Conservation (phyloP, 2,888 invertebrate genomes). For the Drosophila lacicola region DNA sequence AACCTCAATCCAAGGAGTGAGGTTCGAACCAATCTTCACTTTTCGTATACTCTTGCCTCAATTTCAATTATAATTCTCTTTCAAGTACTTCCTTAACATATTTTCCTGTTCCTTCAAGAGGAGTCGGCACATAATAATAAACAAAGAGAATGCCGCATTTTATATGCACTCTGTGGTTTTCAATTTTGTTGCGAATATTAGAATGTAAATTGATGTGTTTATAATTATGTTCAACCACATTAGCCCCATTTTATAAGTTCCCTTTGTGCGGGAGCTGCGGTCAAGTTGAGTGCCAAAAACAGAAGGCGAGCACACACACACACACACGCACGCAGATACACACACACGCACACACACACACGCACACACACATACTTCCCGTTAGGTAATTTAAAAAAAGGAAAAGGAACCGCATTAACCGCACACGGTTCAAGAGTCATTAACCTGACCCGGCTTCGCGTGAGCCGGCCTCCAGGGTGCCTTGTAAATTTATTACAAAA, state of each 20-base stretch:
- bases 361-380: constrained; percentile 9
- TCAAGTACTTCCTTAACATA: too few species aligned
- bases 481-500: neutral
- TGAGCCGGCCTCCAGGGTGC: neutral
- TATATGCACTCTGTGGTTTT: neutral
- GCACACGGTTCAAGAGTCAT: constrained; percentile 15
- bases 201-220: neutral
- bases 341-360: neutral
- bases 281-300: neutral
- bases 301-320: constrained; percentile 16
- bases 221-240: constrained; percentile 6
- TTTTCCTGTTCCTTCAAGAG: too few species aligned
- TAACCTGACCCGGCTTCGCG: neutral
- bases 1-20: too few species aligned
- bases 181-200: constrained; percentile 2
- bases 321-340: too few species aligned
- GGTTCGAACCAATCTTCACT: too few species aligned
- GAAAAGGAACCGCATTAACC: constrained; percentile 14
- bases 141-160: too few species aligned
- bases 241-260: neutral
- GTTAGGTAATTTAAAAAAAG: constrained; percentile 23
- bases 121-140: neutral
- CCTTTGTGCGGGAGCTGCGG: too few species aligned
- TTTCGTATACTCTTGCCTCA: too few species aligned
- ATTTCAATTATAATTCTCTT: too few species aligned